Evolutionary conservation across 2,797 vertebrate species (phyloP).

Genomic region (Pachyuromys duprasi): DNA sequence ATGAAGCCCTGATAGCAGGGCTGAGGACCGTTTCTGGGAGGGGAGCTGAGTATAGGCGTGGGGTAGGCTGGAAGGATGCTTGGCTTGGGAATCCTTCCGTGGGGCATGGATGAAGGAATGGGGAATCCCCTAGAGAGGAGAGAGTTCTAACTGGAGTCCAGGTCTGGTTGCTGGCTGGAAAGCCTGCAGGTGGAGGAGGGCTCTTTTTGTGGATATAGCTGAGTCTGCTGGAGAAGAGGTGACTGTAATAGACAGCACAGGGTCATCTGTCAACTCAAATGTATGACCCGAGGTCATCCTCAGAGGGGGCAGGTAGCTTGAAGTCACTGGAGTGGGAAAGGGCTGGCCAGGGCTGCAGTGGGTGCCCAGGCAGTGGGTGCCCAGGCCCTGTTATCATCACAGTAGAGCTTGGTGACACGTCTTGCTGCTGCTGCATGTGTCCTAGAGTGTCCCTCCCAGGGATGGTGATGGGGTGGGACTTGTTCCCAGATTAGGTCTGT

Average conservation of each 20-base stretch:
- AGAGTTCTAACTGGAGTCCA: not conserved
- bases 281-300: not conserved
- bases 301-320: not conserved
- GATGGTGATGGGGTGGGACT: no score
- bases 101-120: not conserved
- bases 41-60: not conserved
- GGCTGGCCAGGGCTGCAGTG: not conserved
- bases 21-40: not conserved
- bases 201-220: no score
- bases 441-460: not conserved
- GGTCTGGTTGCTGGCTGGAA: not conserved
- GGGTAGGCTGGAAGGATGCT: not conserved
- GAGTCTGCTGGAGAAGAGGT: not conserved
- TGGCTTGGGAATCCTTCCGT: not conserved
- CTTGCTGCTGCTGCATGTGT: accelerated
- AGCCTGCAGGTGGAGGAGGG: not conserved
- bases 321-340: not conserved
- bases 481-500: not conserved
- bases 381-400: accelerated
- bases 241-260: not conserved
- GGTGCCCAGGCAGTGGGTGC: no score
- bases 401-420: no score
- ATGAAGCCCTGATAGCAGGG: not conserved
- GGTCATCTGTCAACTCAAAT: not conserved
- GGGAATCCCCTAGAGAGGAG: not conserved